Evolutionary conservation across 2,888 invertebrate species (phyloP).

Genomic region (Caenorhabditis panamensis): DNA sequence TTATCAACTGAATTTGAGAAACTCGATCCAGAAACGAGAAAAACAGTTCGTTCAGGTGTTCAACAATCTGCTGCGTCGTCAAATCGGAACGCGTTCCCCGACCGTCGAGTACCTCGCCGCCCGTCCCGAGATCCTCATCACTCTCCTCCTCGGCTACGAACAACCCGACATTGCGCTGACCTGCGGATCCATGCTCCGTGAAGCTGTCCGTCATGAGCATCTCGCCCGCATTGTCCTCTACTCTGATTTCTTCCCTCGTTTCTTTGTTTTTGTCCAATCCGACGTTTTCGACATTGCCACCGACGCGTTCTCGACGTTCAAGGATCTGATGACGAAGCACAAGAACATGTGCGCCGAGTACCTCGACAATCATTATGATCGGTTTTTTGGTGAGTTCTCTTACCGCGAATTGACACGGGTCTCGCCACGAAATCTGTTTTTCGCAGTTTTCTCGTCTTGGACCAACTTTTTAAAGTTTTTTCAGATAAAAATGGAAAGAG

Average conservation of each 20-base stretch:
- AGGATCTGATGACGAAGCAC: slow-evolving; percentile 86
- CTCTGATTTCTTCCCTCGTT: slow-evolving; percentile 98
- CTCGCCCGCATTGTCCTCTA: slow-evolving; percentile 98
- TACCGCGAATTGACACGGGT: background rate
- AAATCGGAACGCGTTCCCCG: slow-evolving; percentile 97
- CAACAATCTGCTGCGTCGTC: slow-evolving; percentile 97
- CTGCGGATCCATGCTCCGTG: slow-evolving; percentile 98
- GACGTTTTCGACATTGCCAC: slow-evolving; percentile 98
- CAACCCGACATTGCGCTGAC: slow-evolving; percentile 98
- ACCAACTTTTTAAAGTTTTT: too few species aligned
- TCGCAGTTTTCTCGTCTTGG: too few species aligned
- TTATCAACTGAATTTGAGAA: too few species aligned
- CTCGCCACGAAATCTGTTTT: background rate
- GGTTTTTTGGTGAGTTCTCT: slow-evolving; percentile 89
- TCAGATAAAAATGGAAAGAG: too few species aligned
- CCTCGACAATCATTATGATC: slow-evolving; percentile 98
- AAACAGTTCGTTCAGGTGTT: slow-evolving; percentile 88
- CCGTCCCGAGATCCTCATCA: slow-evolving; percentile 91
- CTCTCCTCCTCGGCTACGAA: slow-evolving; percentile 86
- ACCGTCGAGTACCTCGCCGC: slow-evolving; percentile 98
- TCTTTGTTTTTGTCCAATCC: slow-evolving; percentile 89
- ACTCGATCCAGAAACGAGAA: too few species aligned
- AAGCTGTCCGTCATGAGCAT: slow-evolving; percentile 97
- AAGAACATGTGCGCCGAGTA: slow-evolving; percentile 95
- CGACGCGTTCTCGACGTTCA: slow-evolving; percentile 99